These are phyloP conservation scores for Candidula unifasciata DNA, from an alignment of 2,888 invertebrate species.

Conservation along the genomic window DNA sequence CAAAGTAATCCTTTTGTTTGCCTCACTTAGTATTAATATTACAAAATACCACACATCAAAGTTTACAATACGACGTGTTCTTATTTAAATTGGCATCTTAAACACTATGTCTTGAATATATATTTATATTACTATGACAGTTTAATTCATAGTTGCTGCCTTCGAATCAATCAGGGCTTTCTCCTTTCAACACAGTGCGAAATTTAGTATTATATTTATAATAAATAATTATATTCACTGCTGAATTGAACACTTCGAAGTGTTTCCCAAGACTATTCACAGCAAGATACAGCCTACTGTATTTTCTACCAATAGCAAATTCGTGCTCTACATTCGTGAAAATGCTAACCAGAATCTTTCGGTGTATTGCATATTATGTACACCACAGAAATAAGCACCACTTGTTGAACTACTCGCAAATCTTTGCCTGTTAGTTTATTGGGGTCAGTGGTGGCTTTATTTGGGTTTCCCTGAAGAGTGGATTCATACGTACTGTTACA, in stretches of 20 bases:
- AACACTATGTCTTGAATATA: too few species aligned
- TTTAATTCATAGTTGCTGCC: too few species aligned
- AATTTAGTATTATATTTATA: conserved; percentile 27
- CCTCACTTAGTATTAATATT: too few species aligned
- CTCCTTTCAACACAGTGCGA: background rate
- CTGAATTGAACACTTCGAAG: conserved; percentile 1
- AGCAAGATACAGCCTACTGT: background rate
- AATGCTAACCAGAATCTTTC: conserved; percentile 2
- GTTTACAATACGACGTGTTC: too few species aligned
- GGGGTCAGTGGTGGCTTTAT: background rate
- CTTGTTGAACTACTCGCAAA: conserved; percentile 8
- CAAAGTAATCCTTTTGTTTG: too few species aligned
- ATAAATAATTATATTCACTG: conserved; percentile 10
- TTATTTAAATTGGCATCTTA: too few species aligned
- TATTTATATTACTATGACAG: too few species aligned
- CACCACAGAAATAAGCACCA: background rate
- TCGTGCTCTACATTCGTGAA: background rate
- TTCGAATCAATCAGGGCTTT: background rate
- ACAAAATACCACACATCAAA: too few species aligned
- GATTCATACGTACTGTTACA: background rate
- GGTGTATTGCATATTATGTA: conserved; percentile 19
- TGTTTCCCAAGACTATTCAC: background rate
- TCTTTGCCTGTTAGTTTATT: background rate
- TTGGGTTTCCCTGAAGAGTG: background rate
- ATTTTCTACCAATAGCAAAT: background rate